Conservation (phyloP, 1,140 invertebrate genomes). For the Marisa cornuarietis region DNA sequence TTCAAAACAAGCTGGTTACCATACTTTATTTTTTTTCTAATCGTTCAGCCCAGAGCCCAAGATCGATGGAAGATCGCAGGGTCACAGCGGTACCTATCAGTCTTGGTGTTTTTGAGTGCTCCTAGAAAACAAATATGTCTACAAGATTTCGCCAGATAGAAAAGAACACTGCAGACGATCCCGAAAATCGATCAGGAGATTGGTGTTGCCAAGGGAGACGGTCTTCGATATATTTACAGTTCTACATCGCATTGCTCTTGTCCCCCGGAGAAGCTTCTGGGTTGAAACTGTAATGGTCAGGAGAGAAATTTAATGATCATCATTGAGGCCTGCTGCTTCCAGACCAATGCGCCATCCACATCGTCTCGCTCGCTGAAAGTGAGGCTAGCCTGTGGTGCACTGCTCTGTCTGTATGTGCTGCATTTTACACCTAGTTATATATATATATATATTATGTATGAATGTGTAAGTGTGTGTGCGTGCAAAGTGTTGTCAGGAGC, state of each 20-base stretch:
- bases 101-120: too few species aligned
- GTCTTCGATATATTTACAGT: neutral
- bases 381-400: too few species aligned
- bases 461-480: neutral
- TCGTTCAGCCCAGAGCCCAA: neutral
- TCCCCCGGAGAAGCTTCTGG: neutral
- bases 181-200: neutral
- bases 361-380: neutral
- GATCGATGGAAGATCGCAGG: neutral
- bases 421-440: neutral
- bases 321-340: neutral
- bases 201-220: neutral
- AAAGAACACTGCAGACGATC: neutral
- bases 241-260: neutral
- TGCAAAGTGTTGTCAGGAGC: neutral
- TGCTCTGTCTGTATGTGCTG: neutral
- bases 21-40: neutral
- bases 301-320: neutral
- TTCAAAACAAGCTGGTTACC: neutral
- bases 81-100: too few species aligned
- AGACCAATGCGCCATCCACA: neutral
- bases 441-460: neutral
- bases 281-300: neutral
- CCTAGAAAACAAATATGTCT: constrained; percentile 2
- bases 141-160: neutral